A percentile compares a stretch with the other conserved stretches of the same genome.
These are phyloP conservation scores for Cactoblastis cactorum DNA, from an alignment of 2,888 invertebrate genomes.

Conservation along the genomic window DNA sequence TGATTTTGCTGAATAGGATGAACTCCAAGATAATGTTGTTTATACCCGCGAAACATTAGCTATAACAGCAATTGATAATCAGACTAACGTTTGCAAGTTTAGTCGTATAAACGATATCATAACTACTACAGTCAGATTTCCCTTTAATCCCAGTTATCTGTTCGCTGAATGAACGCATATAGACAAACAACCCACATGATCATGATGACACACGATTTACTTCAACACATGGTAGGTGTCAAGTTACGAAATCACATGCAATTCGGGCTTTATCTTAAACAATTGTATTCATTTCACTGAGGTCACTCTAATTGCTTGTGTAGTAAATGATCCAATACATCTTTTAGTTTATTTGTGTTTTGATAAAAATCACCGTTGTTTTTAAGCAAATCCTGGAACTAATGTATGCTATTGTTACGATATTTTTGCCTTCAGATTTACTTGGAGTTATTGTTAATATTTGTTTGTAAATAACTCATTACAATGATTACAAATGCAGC, in stretches of 20 bases:
- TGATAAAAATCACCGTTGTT: slow-evolving; percentile 4
- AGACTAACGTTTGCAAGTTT: neutral
- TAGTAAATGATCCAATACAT: neutral
- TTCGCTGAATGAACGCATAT: slow-evolving; percentile 23
- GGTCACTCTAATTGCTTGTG: neutral
- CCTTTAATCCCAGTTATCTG: slow-evolving; percentile 26
- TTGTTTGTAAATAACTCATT: too few relatives aligned
- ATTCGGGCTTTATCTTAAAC: slow-evolving; percentile 3
- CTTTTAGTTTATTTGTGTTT: neutral
- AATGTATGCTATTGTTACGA: neutral
- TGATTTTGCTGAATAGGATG: too few relatives aligned
- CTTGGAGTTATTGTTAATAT: too few relatives aligned
- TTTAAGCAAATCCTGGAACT: slow-evolving; percentile 10
- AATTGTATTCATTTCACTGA: neutral
- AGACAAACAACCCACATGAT: slow-evolving; percentile 17
- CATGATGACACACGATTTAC: slow-evolving; percentile 12
- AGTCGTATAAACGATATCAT: neutral
- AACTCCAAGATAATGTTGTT: too few relatives aligned
- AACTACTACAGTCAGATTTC: slow-evolving; percentile 4
- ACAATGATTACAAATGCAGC: too few relatives aligned
- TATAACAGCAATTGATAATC: neutral
- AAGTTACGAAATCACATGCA: slow-evolving; percentile 13
- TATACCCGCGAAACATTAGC: neutral
- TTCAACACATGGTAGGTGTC: slow-evolving; percentile 11
- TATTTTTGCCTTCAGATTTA: neutral